These are phyloP conservation scores for Drosophila nebulosa DNA, from an alignment of 1,140 invertebrate species.

Conservation along the genomic window DNA sequence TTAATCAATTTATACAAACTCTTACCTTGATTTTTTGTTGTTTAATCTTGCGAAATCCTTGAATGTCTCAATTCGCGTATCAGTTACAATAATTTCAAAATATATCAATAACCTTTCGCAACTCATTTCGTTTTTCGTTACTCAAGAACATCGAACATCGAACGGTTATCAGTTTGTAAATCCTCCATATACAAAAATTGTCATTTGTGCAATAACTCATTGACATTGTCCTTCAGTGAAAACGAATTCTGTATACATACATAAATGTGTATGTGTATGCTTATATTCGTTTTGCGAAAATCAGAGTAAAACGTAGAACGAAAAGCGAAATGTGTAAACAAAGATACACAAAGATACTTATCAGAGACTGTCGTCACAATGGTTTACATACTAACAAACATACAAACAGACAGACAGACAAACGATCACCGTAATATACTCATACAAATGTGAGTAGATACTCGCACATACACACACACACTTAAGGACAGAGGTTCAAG, in stretches of 20 bases:
- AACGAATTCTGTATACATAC: conserved; percentile 5
- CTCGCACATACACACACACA: conserved; percentile 27
- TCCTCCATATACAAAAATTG: conserved; percentile 14
- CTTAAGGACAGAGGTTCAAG: conserved; percentile 76
- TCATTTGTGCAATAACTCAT: conserved; percentile 46
- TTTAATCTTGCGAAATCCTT: background rate
- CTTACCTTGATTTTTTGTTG: background rate
- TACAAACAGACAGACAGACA: conserved; percentile 58
- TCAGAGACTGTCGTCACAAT: conserved; percentile 11
- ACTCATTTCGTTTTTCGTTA: background rate
- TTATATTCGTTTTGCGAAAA: background rate
- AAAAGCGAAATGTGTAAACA: conserved; percentile 53
- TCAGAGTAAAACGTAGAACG: conserved; percentile 26
- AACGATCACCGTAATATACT: conserved; percentile 28
- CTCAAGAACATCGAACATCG: background rate
- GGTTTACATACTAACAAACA: background rate
- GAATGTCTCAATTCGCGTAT: background rate
- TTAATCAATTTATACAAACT: background rate
- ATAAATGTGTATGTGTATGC: no score
- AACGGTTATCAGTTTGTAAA: background rate
- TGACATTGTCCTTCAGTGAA: conserved; percentile 75
- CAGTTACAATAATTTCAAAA: background rate
- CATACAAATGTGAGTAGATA: background rate
- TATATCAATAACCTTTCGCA: background rate
- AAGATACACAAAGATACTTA: conserved; percentile 45